phyloP scores from a whole-genome alignment of 2,113 vertebrate species.

The Eurystomus gularis region DNA sequence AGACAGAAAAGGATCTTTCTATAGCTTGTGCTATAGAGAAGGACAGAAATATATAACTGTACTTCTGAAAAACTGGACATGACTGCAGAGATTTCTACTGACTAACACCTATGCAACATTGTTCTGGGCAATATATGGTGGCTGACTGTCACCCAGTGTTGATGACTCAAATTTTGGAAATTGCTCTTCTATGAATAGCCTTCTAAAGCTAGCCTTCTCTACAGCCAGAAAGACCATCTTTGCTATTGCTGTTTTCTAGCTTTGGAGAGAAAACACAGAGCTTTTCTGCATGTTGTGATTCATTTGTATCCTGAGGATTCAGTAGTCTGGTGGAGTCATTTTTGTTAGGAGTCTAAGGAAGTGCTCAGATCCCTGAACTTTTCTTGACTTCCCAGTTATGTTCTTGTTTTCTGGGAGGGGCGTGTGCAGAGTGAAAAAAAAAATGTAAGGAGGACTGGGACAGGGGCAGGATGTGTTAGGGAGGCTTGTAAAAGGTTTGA shows the following conservation, averaged over 20 bases:
- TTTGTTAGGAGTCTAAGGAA: background rate
- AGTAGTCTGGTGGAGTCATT: background rate
- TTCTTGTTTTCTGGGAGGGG: background rate
- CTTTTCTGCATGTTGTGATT: background rate
- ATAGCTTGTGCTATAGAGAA: background rate
- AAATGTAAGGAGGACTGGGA: background rate
- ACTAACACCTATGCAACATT: background rate
- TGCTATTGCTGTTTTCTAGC: background rate
- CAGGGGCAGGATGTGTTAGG: background rate
- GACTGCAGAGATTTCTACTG: background rate
- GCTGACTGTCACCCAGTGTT: background rate
- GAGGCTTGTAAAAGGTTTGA: background rate
- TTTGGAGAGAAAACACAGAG: background rate
- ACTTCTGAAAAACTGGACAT: background rate
- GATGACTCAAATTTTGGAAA: slow-evolving; percentile 43
- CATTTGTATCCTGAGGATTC: background rate
- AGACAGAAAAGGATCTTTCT: background rate
- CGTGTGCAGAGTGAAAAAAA: background rate
- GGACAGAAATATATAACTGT: background rate
- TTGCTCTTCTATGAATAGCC: background rate
- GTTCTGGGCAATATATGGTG: background rate
- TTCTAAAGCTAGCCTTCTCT: background rate
- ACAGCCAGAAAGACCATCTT: background rate
- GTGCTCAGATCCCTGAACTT: background rate
- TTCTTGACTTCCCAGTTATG: background rate